Conservation (phyloP, 2,797 vertebrate species). For the Sardinella longiceps region DNA sequence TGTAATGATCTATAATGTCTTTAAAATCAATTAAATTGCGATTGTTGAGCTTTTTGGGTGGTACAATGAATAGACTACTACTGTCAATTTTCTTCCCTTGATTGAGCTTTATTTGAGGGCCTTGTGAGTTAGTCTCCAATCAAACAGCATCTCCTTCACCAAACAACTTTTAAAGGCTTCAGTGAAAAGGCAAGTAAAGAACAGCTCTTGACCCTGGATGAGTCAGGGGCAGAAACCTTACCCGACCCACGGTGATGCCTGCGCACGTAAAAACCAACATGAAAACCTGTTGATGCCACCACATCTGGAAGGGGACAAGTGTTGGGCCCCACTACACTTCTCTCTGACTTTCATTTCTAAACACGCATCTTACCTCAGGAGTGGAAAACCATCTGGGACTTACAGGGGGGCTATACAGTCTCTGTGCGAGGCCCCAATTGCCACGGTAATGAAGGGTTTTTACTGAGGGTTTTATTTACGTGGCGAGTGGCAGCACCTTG, state of each 20-base stretch:
- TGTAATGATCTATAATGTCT: background rate
- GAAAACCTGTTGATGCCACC: constrained; percentile 55
- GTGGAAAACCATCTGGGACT: constrained; percentile 63
- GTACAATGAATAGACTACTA: background rate
- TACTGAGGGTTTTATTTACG: constrained; percentile 55
- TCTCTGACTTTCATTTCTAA: constrained; percentile 28
- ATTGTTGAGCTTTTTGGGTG: background rate
- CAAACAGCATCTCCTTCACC: background rate
- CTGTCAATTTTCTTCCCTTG: background rate
- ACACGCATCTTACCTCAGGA: constrained; percentile 38
- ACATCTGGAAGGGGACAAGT: constrained; percentile 49
- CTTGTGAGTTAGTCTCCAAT: background rate
- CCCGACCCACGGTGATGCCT: constrained; percentile 36
- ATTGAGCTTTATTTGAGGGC: background rate
- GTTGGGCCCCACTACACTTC: constrained; percentile 33
- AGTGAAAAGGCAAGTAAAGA: constrained; percentile 49
- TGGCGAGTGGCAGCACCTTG: constrained; percentile 56
- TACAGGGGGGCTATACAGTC: constrained; percentile 41
- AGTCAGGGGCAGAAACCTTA: constrained; percentile 54
- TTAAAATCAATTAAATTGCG: background rate
- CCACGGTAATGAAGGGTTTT: constrained; percentile 52
- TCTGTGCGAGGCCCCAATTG: constrained; percentile 34
- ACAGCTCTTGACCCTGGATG: constrained; percentile 48
- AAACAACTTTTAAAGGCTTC: constrained; percentile 36
- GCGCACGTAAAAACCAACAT: constrained; percentile 53